Evolutionary conservation across 2,797 vertebrate species (phyloP).

Genomic region (Notamacropus eugenii): DNA sequence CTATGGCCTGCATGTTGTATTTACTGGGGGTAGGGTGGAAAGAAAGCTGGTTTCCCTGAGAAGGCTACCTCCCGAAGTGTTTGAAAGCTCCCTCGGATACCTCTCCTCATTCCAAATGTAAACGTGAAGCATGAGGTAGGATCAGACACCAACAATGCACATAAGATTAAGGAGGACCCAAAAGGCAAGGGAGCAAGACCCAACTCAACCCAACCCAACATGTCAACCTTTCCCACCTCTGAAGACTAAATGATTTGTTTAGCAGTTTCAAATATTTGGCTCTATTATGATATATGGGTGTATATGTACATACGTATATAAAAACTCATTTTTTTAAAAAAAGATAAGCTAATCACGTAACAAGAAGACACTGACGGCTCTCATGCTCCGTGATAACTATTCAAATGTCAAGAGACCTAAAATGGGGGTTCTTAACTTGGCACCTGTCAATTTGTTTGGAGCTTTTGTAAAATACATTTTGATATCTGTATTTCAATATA

Average conservation of each 20-base stretch:
- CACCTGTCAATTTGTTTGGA: neutral
- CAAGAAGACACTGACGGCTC: neutral
- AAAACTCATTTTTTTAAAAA: neutral
- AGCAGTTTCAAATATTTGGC: neutral
- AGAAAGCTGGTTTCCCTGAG: neutral
- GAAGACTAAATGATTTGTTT: constrained; percentile 5
- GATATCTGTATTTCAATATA: neutral
- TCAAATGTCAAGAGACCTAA: neutral
- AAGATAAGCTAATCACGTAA: neutral
- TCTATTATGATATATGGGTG: neutral
- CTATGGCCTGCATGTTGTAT: neutral
- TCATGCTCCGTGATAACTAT: neutral
- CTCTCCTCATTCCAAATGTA: neutral
- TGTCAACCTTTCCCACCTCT: neutral
- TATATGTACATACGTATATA: too few relatives aligned
- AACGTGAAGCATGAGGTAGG: neutral
- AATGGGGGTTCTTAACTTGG: neutral
- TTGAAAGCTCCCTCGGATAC: neutral
- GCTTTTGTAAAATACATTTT: neutral
- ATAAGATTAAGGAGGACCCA: neutral
- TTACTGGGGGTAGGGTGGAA: neutral
- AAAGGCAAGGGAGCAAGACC: neutral
- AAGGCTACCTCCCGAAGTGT: neutral
- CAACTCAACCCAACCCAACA: neutral
- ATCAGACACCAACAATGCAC: neutral